phyloP scores from a whole-genome alignment of 2,888 invertebrate genomes.

The Xanthia togata region DNA sequence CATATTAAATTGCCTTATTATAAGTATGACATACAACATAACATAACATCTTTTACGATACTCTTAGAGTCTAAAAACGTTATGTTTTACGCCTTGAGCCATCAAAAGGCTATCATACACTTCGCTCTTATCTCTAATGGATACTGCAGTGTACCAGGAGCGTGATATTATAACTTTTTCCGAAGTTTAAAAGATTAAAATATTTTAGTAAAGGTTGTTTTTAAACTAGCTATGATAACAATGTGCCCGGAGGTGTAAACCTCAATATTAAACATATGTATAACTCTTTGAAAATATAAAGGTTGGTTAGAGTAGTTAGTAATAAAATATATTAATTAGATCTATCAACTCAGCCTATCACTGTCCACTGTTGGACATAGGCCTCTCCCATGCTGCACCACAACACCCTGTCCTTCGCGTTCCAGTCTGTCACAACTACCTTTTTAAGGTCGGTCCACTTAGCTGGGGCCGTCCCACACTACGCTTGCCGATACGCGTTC shows the following conservation, averaged over 20 bases:
- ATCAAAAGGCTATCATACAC: constrained; percentile 51
- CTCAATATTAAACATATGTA: background rate
- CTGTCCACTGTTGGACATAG: too few relatives aligned
- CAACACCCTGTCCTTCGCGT: too few relatives aligned
- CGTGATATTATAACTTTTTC: constrained; percentile 6
- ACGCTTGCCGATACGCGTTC: too few relatives aligned
- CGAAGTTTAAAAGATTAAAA: background rate
- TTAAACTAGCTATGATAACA: background rate
- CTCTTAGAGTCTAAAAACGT: constrained; percentile 26
- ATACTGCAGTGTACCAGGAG: background rate
- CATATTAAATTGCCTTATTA: background rate
- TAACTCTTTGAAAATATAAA: background rate
- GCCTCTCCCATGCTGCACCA: too few relatives aligned
- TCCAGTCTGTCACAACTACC: too few relatives aligned
- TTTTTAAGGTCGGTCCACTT: too few relatives aligned
- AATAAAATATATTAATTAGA: too few relatives aligned
- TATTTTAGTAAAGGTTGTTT: background rate
- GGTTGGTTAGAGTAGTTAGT: too few relatives aligned
- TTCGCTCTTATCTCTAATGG: constrained; percentile 48
- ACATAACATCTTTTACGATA: constrained; percentile 42
- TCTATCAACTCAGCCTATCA: too few relatives aligned
- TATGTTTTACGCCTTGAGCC: constrained; percentile 37
- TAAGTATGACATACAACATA: constrained; percentile 10
- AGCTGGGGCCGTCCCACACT: too few relatives aligned
- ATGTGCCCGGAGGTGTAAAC: background rate